Percentiles rank a stretch among this genome's conserved stretches.
Evolutionary conservation across 2,797 vertebrate species (phyloP).

Genomic region (Argentina silus): DNA sequence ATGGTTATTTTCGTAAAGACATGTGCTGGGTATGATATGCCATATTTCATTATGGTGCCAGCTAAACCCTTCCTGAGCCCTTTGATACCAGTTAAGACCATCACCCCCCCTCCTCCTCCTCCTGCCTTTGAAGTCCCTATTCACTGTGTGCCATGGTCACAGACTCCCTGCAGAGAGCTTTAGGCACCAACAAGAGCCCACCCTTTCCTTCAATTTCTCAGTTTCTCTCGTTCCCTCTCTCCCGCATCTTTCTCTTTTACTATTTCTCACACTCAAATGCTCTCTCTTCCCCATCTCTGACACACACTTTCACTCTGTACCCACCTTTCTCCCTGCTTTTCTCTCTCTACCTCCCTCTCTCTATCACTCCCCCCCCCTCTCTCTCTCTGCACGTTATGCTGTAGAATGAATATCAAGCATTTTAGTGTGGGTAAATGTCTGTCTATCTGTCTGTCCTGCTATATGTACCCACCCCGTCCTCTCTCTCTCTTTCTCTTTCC

Average conservation of each 20-base stretch:
- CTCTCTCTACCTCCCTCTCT: background rate
- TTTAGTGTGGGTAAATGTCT: background rate
- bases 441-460: background rate
- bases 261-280: background rate
- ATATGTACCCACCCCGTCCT: background rate
- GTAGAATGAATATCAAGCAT: too few relatives aligned
- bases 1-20: conserved; percentile 1
- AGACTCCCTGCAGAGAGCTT: too few relatives aligned
- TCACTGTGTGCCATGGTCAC: too few relatives aligned
- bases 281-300: conserved; percentile 22
- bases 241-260: conserved; percentile 15
- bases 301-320: conserved; percentile 21
- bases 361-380: background rate
- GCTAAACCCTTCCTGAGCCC: conserved; percentile 46
- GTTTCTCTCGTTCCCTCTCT: conserved; percentile 23
- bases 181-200: too few relatives aligned
- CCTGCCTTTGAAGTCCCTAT: too few relatives aligned
- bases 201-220: background rate
- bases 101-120: too few relatives aligned
- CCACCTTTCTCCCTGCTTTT: conserved; percentile 21
- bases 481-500: background rate
- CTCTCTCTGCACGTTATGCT: background rate
- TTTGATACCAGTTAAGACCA: conserved; percentile 64
- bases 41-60: conserved; percentile 60
- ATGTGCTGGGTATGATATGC: conserved; percentile 43